Conservation (phyloP, 2,888 invertebrate species). For the Physocephala rufipes region DNA sequence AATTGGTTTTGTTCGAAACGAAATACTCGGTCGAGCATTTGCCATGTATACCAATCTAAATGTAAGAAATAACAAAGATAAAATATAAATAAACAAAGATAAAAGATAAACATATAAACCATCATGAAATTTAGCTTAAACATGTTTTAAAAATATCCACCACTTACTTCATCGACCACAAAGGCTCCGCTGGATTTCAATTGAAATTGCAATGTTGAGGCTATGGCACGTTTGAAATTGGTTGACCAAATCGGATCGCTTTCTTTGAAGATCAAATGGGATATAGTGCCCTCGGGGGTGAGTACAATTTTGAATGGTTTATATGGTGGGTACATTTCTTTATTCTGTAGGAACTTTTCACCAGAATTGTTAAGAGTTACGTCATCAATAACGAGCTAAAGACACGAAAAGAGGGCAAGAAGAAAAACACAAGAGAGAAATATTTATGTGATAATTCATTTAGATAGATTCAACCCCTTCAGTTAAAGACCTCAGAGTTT, state of each 20-base stretch:
- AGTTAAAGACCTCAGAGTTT: neutral
- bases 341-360: constrained; percentile 64
- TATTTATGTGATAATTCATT: no score
- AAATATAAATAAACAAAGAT: neutral
- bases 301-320: constrained; percentile 64
- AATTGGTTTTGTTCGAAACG: constrained; percentile 63
- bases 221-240: constrained; percentile 75
- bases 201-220: constrained; percentile 73
- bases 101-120: constrained; percentile 17
- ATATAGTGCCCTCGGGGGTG: constrained; percentile 60
- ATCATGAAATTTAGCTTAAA: neutral
- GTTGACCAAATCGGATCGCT: constrained; percentile 73
- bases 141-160: constrained; percentile 27
- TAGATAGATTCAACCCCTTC: no score
- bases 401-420: constrained; percentile 23
- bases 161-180: constrained; percentile 63
- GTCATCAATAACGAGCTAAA: constrained; percentile 64
- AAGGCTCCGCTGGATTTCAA: constrained; percentile 64
- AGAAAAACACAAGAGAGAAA: neutral
- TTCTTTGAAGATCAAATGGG: constrained; percentile 63
- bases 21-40: constrained; percentile 68
- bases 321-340: constrained; percentile 66
- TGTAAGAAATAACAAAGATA: constrained; percentile 12
- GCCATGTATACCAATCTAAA: constrained; percentile 71
- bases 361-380: constrained; percentile 64